Base-by-base conservation (phyloP, 2,797 vertebrate species). In the Bucorvus abyssinicus region DNA sequence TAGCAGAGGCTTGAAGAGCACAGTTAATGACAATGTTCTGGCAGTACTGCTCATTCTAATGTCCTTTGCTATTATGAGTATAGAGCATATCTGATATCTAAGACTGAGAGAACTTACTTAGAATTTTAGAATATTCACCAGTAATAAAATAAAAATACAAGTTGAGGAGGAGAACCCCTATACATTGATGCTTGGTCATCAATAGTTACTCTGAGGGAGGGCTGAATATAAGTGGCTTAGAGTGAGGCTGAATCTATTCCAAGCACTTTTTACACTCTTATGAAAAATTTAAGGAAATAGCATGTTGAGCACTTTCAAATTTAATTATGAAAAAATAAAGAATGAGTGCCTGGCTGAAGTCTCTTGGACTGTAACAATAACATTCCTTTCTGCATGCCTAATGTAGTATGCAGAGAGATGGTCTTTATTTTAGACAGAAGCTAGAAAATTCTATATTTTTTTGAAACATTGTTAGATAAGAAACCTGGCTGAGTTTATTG, bases 191-290 rank as follows among this genome's bases (percentile, higher is more conserved):
- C 69, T 87, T 84, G 53, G 44, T 84, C 47, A 34, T 84, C 89
- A 15, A 26, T 75, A 89, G 65, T 78, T 23, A 29, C 59, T 36
- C 19, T 65, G 81, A 90, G 69, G 84, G 47, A 82, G 8, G 32
- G 17, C 16, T 89, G 90, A 82, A 81, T 92, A 55, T 73, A 91
- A 94, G 70, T 55, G 84, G 47, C 83, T 92, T 79, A 87, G 86
- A 91, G 89, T 87, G 90, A 87, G 55, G 82, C 84, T 96, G 91
- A 79, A 92, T 68, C 26, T 84, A 44, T 83, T 93, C 92, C 84
- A 86, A 95, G 76, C 19, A 63, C 81, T 86, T 93, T 76, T 74
- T 91, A 93, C 64, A 63, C 73, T 76, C 59, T 91, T 81, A 81
- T 36, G 70, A 94, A 93, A 92, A 93, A 90, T 67, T 69, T 81